phyloP scores from a whole-genome alignment of 2,888 invertebrate species.

The Boloria selene region DNA sequence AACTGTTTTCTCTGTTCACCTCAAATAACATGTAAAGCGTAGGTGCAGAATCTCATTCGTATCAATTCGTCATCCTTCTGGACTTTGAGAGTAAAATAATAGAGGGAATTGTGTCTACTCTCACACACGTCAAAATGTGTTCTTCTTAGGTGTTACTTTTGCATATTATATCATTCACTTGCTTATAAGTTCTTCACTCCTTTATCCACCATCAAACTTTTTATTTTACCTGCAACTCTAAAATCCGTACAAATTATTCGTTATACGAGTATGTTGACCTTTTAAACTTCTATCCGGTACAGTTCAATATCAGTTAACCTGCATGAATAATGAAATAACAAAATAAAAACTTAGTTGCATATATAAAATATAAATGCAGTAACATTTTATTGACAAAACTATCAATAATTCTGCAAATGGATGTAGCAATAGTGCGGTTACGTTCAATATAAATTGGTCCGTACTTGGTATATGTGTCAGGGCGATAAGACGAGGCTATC shows the following conservation, averaged over 20 bases:
- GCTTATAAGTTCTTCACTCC: too few species aligned
- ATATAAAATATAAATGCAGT: constrained; percentile 17
- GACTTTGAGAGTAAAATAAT: too few species aligned
- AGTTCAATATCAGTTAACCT: constrained; percentile 9
- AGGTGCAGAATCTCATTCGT: too few species aligned
- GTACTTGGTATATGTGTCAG: constrained; percentile 66
- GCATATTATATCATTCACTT: too few species aligned
- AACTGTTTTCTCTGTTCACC: too few species aligned
- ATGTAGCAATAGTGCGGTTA: constrained; percentile 39
- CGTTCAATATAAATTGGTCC: constrained; percentile 48
- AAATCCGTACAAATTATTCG: neutral
- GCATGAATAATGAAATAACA: constrained; percentile 17
- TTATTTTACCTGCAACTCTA: too few species aligned
- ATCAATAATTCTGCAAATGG: constrained; percentile 39
- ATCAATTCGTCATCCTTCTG: too few species aligned
- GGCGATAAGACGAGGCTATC: constrained; percentile 56
- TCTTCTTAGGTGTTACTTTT: too few species aligned
- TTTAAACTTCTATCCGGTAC: constrained; percentile 18
- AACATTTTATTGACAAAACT: constrained; percentile 33
- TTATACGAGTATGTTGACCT: constrained; percentile 11
- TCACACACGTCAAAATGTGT: too few species aligned
- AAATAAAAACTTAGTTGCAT: constrained; percentile 17
- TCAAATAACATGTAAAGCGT: too few species aligned
- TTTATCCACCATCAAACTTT: too few species aligned
- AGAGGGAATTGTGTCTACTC: too few species aligned